Evolutionary conservation across 1,140 invertebrate species (phyloP).

Genomic region (Maniola jurtina): DNA sequence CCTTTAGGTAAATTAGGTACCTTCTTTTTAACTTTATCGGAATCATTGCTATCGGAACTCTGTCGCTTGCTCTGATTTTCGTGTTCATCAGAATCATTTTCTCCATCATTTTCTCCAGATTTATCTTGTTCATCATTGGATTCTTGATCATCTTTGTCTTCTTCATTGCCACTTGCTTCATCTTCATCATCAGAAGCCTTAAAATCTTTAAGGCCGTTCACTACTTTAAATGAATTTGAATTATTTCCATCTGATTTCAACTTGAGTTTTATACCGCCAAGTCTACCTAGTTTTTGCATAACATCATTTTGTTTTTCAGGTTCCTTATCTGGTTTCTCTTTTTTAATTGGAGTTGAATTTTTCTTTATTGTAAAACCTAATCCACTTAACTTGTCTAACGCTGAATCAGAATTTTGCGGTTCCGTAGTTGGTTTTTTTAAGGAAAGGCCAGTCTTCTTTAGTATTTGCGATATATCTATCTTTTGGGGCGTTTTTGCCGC

Average conservation of each 20-base stretch:
- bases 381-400: slow-evolving; percentile 62
- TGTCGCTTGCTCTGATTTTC: slow-evolving; percentile 30
- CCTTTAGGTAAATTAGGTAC: slow-evolving; percentile 35
- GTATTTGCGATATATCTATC: slow-evolving; percentile 65
- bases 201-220: slow-evolving; percentile 70
- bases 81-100: slow-evolving; percentile 53
- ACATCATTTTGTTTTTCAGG: slow-evolving; percentile 42
- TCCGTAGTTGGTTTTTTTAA: slow-evolving; percentile 50
- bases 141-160: slow-evolving; percentile 41
- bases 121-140: slow-evolving; percentile 48
- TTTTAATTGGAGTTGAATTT: slow-evolving; percentile 56
- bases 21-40: slow-evolving; percentile 35
- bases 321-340: slow-evolving; percentile 50
- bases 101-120: slow-evolving; percentile 41
- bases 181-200: slow-evolving; percentile 67
- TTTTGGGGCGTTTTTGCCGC: slow-evolving; percentile 56
- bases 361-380: slow-evolving; percentile 72
- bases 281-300: slow-evolving; percentile 60
- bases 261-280: slow-evolving; percentile 69
- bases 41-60: slow-evolving; percentile 48
- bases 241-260: slow-evolving; percentile 63
- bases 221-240: slow-evolving; percentile 63
- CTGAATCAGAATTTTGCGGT: slow-evolving; percentile 47
- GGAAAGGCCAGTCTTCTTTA: slow-evolving; percentile 58
- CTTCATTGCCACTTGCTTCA: slow-evolving; percentile 53